Evolutionary conservation across 2,797 vertebrate species (phyloP).

Genomic region (Dendrocincla tyrannina): DNA sequence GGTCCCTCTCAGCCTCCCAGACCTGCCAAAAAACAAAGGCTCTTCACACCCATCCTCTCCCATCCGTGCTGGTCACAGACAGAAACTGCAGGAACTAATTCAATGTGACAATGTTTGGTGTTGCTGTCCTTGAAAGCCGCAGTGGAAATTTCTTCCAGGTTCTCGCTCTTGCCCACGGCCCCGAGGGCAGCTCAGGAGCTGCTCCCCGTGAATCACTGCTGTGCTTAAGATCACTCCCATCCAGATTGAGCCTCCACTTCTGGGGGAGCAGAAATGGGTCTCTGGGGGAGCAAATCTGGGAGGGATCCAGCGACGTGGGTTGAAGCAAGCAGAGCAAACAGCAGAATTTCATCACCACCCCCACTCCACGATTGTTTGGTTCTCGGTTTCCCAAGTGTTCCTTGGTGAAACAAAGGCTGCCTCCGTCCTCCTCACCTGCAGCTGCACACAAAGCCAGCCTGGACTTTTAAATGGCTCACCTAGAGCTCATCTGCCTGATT

Average conservation of each 20-base stretch:
- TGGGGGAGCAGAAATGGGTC: neutral
- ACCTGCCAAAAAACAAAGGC: neutral
- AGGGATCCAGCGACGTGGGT: neutral
- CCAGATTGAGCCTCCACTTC: neutral
- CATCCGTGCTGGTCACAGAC: fast-evolving
- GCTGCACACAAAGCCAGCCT: neutral
- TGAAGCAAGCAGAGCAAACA: neutral
- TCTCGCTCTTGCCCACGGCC: fast-evolving
- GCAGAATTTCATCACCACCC: neutral
- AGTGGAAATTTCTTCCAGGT: neutral
- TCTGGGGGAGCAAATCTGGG: neutral
- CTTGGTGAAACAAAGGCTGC: neutral
- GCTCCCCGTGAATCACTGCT: neutral
- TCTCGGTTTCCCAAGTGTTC: neutral
- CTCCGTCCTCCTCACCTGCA: neutral
- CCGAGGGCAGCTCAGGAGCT: neutral
- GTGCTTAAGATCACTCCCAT: neutral
- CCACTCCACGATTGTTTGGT: neutral
- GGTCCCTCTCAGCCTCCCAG: neutral
- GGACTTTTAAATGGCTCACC: neutral
- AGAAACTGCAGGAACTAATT: neutral
- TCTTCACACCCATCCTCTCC: neutral
- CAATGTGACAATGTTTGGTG: neutral
- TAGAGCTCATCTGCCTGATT: neutral
- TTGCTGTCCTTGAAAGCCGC: neutral